These are phyloP conservation scores for Clistopyga incitator DNA, from an alignment of 2,888 invertebrate species.

Conservation along the genomic window DNA sequence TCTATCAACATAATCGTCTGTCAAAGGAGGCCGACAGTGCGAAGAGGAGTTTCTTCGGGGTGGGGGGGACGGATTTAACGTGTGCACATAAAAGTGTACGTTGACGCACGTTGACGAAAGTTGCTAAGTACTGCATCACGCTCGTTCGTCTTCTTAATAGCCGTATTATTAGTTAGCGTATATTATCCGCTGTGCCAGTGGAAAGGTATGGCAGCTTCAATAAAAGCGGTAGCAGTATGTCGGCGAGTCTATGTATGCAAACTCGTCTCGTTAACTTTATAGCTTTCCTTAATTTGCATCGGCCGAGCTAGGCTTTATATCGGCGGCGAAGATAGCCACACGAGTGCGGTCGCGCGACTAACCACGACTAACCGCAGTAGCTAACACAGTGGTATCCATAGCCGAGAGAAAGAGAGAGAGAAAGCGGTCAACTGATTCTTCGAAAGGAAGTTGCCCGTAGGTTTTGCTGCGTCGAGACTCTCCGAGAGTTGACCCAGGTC, in stretches of 20 bases:
- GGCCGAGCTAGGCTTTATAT: slow-evolving; percentile 51
- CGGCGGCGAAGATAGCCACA: slow-evolving; percentile 49
- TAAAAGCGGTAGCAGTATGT: slow-evolving; percentile 30
- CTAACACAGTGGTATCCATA: background rate
- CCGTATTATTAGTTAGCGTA: slow-evolving; percentile 1
- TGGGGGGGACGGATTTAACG: background rate
- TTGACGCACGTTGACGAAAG: slow-evolving; percentile 4
- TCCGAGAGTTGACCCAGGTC: slow-evolving; percentile 63
- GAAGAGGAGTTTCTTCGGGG: background rate
- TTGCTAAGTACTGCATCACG: background rate
- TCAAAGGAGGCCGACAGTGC: background rate
- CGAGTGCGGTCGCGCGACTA: slow-evolving; percentile 37
- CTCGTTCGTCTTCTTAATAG: slow-evolving; percentile 16
- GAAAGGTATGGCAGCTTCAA: background rate
- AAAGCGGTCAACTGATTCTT: slow-evolving; percentile 50
- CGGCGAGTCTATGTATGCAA: slow-evolving; percentile 31
- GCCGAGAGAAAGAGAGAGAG: slow-evolving; percentile 22
- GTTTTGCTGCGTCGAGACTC: slow-evolving; percentile 48
- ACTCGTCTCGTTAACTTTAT: slow-evolving; percentile 56
- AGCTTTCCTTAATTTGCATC: slow-evolving; percentile 59
- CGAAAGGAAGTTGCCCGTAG: slow-evolving; percentile 45
- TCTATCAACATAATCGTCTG: too few species aligned
- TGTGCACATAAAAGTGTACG: background rate
- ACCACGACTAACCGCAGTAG: slow-evolving; percentile 39
- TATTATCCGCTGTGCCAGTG: background rate